Percentiles rank a stretch among this genome's conserved stretches.
phyloP scores from a whole-genome alignment of 2,797 vertebrate genomes.

The Carapus acus region DNA sequence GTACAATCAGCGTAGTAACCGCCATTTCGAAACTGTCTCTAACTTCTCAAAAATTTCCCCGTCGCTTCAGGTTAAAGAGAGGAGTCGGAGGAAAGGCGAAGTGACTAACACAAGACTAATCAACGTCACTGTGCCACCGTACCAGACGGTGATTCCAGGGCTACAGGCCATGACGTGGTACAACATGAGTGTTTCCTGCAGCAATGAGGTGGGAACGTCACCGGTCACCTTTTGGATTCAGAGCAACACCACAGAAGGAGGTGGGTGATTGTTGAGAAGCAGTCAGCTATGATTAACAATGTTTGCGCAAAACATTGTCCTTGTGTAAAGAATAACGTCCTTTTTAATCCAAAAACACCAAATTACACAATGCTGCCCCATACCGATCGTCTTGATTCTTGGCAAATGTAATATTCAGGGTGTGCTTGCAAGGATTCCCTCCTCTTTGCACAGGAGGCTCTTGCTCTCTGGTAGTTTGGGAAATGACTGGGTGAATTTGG shows the following conservation, averaged over 20 bases:
- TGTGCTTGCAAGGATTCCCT: too few species aligned
- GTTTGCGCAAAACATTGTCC: too few species aligned
- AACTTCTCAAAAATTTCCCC: background rate
- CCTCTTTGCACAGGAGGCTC: too few species aligned
- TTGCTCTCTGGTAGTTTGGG: too few species aligned
- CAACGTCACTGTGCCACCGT: slow-evolving; percentile 75
- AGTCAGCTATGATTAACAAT: too few species aligned
- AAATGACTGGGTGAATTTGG: too few species aligned
- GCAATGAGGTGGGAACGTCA: slow-evolving; percentile 86
- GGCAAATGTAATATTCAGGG: too few species aligned
- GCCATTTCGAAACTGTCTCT: too few species aligned
- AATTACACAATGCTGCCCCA: too few species aligned
- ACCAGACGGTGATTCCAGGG: slow-evolving; percentile 70
- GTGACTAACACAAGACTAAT: slow-evolving; percentile 62
- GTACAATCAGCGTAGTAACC: background rate
- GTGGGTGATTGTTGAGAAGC: slow-evolving; percentile 67
- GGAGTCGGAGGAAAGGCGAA: slow-evolving; percentile 63
- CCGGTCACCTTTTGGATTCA: slow-evolving; percentile 73
- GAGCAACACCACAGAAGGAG: slow-evolving; percentile 87
- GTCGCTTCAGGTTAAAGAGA: slow-evolving; percentile 64
- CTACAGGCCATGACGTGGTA: slow-evolving; percentile 82
- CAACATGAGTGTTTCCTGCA: slow-evolving; percentile 82
- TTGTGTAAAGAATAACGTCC: too few species aligned
- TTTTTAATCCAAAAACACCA: too few species aligned
- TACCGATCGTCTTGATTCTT: too few species aligned